Evolutionary conservation across 2,113 vertebrate species (phyloP).

Genomic region (Martes martes): DNA sequence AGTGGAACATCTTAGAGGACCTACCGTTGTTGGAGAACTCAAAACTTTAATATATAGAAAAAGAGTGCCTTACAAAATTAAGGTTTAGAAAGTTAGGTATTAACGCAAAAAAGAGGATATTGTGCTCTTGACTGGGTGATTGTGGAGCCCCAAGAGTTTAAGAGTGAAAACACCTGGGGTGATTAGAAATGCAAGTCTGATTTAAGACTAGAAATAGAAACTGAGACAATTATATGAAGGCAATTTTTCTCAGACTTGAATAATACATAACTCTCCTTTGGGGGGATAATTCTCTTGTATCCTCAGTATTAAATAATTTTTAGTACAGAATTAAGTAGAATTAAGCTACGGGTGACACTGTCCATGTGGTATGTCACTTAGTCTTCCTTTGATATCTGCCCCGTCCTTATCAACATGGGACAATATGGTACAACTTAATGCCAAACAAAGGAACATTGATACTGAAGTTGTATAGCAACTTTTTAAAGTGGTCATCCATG

Average conservation of each 20-base stretch:
- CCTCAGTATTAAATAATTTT: background rate
- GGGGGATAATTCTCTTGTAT: background rate
- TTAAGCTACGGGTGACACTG: background rate
- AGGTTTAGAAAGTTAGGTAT: background rate
- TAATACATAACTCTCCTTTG: background rate
- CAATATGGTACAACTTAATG: background rate
- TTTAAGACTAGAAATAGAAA: background rate
- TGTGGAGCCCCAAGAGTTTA: background rate
- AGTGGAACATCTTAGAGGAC: background rate
- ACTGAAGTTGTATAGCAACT: background rate
- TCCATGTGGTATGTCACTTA: background rate
- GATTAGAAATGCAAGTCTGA: background rate
- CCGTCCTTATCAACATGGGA: background rate
- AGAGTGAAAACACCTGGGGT: background rate
- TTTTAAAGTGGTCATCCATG: background rate
- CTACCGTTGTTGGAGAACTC: background rate
- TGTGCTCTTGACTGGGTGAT: background rate
- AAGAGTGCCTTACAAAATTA: background rate
- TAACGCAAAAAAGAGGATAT: background rate
- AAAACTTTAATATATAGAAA: background rate
- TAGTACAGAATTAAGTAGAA: background rate
- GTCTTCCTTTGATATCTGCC: background rate
- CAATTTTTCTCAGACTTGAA: conserved; percentile 4
- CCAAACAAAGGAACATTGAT: background rate
- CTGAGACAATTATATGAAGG: background rate